These are phyloP conservation scores for Xerus rutilus DNA, from an alignment of 2,797 vertebrate species.

Conservation along the genomic window DNA sequence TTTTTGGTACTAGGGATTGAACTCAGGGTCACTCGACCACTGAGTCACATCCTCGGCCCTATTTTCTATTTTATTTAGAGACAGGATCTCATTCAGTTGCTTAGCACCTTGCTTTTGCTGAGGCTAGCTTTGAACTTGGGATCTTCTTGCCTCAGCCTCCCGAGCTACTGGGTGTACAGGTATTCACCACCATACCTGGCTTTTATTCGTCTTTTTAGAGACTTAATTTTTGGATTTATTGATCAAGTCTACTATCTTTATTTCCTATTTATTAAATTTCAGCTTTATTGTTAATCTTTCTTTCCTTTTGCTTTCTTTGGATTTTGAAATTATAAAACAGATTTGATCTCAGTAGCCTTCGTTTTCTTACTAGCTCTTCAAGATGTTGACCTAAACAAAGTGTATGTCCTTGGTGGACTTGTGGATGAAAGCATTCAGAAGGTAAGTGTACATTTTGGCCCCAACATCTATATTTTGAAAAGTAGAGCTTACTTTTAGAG, in stretches of 20 bases:
- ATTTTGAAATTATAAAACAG: conserved; percentile 71
- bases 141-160: too few relatives aligned
- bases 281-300: conserved; percentile 48
- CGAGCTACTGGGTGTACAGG: too few relatives aligned
- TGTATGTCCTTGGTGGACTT: conserved; percentile 96
- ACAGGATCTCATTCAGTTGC: too few relatives aligned
- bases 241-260: neutral
- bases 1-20: too few relatives aligned
- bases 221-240: conserved; percentile 1
- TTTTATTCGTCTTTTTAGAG: conserved; percentile 27
- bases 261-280: conserved; percentile 54
- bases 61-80: too few relatives aligned
- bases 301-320: conserved; percentile 72
- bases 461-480: conserved; percentile 15
- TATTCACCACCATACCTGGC: too few relatives aligned
- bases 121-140: too few relatives aligned
- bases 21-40: too few relatives aligned
- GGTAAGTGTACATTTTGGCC: conserved; percentile 85
- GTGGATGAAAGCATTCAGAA: conserved; percentile 98
- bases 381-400: conserved; percentile 90
- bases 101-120: too few relatives aligned
- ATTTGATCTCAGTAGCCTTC: conserved; percentile 64
- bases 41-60: too few relatives aligned
- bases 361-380: conserved; percentile 90
- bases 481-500: conserved; percentile 28